A percentile compares a stretch with the other conserved stretches of the same genome.
Conservation (phyloP, 2,113 vertebrate genomes). For the Eonycteris spelaea region DNA sequence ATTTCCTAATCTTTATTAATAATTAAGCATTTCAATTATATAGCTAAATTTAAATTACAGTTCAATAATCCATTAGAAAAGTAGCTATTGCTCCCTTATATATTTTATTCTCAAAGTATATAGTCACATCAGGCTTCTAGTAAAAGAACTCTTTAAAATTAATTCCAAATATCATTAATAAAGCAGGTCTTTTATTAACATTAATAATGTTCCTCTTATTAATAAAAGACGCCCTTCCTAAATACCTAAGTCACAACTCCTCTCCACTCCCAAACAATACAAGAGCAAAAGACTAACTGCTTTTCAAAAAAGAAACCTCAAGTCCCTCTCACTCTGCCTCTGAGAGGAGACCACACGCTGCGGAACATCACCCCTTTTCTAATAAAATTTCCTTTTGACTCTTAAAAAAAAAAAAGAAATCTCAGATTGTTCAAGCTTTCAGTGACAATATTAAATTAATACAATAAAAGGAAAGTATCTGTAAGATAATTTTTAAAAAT, state of each 20-base stretch:
- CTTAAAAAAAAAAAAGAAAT: background rate
- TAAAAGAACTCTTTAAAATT: background rate
- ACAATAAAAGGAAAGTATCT: background rate
- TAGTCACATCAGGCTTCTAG: background rate
- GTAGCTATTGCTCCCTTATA: background rate
- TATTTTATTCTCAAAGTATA: slow-evolving; percentile 45
- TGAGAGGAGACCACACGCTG: too few species aligned
- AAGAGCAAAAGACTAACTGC: background rate
- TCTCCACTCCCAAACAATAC: background rate
- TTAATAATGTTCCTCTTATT: background rate
- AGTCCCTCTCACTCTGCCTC: too few species aligned
- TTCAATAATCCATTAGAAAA: background rate
- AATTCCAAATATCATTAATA: slow-evolving; percentile 38
- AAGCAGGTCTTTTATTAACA: background rate
- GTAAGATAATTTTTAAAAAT: background rate
- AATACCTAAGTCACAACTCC: background rate
- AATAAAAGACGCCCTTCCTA: background rate
- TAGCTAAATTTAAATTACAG: background rate
- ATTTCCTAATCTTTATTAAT: background rate
- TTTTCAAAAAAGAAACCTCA: background rate
- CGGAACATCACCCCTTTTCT: too few species aligned
- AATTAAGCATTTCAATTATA: slow-evolving; percentile 38
- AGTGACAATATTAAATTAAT: background rate
- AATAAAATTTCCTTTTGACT: too few species aligned
- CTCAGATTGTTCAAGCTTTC: background rate